phyloP scores from a whole-genome alignment of 2,113 vertebrate genomes.

The Nerophis lumbriciformis region DNA sequence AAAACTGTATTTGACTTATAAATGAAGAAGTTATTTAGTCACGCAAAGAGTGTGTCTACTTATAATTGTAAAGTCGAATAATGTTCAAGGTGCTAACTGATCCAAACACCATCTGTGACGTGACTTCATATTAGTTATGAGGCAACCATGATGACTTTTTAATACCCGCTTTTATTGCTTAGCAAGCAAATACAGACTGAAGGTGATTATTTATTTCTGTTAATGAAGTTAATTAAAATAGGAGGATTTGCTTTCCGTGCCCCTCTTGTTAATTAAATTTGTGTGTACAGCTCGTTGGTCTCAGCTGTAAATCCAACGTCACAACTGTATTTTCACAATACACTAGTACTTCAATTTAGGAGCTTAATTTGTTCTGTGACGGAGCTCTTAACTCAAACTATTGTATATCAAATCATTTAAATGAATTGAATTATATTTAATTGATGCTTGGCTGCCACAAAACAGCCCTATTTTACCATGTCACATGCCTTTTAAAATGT shows the following conservation, averaged over 20 bases:
- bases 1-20: no score
- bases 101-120: conserved; percentile 59
- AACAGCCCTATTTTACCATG: no score
- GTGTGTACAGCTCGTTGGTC: conserved; percentile 22
- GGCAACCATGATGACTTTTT: conserved; percentile 61
- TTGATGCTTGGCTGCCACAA: no score
- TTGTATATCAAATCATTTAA: no score
- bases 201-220: conserved; percentile 73
- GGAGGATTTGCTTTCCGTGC: conserved; percentile 52
- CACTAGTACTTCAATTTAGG: neutral
- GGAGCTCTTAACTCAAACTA: no score
- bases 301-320: conserved; percentile 57
- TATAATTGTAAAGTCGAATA: conserved; percentile 41
- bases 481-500: no score
- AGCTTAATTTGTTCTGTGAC: no score
- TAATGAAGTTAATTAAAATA: conserved; percentile 73
- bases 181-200: conserved; percentile 68
- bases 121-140: conserved; percentile 64
- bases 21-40: no score
- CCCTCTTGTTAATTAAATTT: conserved; percentile 61
- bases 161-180: conserved; percentile 66
- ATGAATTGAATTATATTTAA: no score
- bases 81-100: conserved; percentile 35
- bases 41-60: conserved; percentile 28
- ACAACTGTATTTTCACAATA: conserved; percentile 24